Percentiles rank a stretch among this genome's conserved stretches.
Conservation (phyloP, 2,888 invertebrate genomes). For the Temnothorax unifasciatus region DNA sequence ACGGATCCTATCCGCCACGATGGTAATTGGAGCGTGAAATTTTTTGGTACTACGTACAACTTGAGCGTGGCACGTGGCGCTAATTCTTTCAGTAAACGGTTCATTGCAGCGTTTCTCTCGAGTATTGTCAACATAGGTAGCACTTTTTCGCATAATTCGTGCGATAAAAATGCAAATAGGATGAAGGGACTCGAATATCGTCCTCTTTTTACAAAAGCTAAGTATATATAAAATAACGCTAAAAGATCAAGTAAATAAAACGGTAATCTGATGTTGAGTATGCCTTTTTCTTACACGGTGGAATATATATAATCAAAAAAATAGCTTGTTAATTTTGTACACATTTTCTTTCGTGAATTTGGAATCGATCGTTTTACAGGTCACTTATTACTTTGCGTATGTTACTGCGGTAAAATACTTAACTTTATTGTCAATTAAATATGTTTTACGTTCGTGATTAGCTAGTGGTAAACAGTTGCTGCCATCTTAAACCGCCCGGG, state of each 20-base stretch:
- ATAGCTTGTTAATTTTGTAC: not conserved
- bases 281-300: not conserved
- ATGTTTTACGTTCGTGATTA: not conserved
- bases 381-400: not conserved
- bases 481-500: slow-evolving; percentile 1
- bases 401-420: not conserved
- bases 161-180: slow-evolving; percentile 34
- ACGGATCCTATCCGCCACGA: not conserved
- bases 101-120: slow-evolving; percentile 25
- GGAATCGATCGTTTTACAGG: not conserved
- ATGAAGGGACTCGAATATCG: not conserved
- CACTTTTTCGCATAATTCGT: slow-evolving; percentile 20
- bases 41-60: slow-evolving; percentile 31
- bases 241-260: slow-evolving; percentile 18
- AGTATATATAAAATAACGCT: not conserved
- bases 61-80: slow-evolving; percentile 14
- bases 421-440: not conserved
- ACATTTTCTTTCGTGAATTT: not conserved
- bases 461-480: not conserved
- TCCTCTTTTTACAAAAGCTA: not conserved
- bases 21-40: slow-evolving; percentile 44
- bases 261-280: not conserved
- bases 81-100: slow-evolving; percentile 37
- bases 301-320: not conserved
- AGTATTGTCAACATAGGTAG: slow-evolving; percentile 3